These are phyloP conservation scores for Mellivora capensis DNA, from an alignment of 2,113 vertebrate genomes.

Conservation along the genomic window DNA sequence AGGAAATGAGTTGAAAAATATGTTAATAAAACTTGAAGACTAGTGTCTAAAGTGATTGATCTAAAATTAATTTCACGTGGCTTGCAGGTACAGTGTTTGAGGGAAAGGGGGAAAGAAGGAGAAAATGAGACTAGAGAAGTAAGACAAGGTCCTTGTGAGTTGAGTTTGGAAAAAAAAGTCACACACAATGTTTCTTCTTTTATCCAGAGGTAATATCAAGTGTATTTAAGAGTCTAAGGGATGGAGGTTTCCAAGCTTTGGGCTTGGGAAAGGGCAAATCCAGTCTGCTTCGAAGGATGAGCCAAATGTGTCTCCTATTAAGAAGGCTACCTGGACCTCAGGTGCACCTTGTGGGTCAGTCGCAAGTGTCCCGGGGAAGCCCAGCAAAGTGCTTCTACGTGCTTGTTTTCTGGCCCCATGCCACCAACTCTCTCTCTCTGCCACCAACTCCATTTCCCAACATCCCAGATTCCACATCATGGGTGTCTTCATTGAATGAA, in stretches of 20 bases:
- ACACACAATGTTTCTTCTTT: neutral
- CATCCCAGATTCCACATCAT: neutral
- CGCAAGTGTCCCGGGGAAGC: neutral
- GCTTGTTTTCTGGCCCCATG: neutral
- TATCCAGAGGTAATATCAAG: neutral
- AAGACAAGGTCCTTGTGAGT: neutral
- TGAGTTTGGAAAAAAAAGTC: neutral
- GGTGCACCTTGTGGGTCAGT: accelerated
- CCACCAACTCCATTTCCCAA: neutral
- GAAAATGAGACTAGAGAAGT: neutral
- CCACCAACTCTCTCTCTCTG: neutral
- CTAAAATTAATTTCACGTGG: constrained; percentile 73
- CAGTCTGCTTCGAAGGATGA: neutral
- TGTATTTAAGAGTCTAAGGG: neutral
- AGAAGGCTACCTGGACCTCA: neutral
- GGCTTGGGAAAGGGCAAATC: neutral
- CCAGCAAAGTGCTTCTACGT: neutral
- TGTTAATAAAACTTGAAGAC: constrained; percentile 78
- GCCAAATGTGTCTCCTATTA: neutral
- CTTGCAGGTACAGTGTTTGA: constrained; percentile 58
- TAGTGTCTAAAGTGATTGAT: constrained; percentile 58
- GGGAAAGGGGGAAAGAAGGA: neutral
- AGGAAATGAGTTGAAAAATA: constrained; percentile 81
- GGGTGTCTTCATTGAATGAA: neutral
- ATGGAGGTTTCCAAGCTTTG: neutral